phyloP scores from a whole-genome alignment of 2,797 vertebrate genomes.

The Liasis olivaceus region DNA sequence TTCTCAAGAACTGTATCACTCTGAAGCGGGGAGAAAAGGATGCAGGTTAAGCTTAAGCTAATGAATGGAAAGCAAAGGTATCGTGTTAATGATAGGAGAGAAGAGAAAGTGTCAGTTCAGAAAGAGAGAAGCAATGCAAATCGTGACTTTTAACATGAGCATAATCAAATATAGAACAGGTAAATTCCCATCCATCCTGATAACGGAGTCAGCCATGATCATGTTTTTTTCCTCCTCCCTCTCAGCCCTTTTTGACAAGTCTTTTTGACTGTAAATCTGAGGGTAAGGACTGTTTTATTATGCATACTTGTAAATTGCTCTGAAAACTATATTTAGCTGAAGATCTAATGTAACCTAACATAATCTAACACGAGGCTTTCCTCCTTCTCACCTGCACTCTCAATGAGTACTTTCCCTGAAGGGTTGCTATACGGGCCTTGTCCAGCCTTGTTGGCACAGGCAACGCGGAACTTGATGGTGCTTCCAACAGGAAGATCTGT shows the following conservation, averaged over 20 bases:
- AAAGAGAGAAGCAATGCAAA: background rate
- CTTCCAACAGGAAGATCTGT: conserved; percentile 81
- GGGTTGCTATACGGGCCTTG: conserved; percentile 92
- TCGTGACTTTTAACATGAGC: background rate
- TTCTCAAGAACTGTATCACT: background rate
- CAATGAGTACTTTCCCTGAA: conserved; percentile 82
- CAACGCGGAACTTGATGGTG: conserved; percentile 89
- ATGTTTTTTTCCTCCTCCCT: background rate
- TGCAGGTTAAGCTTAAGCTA: background rate
- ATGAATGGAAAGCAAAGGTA: background rate
- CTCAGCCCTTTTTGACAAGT: background rate
- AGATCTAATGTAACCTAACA: background rate
- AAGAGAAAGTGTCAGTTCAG: background rate
- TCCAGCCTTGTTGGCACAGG: conserved; percentile 94
- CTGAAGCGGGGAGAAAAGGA: background rate
- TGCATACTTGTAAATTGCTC: background rate
- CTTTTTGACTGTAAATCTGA: background rate
- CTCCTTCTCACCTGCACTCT: conserved; percentile 75
- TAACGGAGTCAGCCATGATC: background rate
- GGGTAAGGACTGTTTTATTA: background rate
- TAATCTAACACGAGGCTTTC: background rate
- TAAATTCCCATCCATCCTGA: background rate
- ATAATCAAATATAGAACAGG: background rate
- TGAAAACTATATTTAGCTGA: background rate
- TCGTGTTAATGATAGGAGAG: background rate